Percentiles rank a stretch among this genome's conserved stretches.
Evolutionary conservation across 2,113 vertebrate species (phyloP).

Genomic region (Plecturocebus donacophilus): DNA sequence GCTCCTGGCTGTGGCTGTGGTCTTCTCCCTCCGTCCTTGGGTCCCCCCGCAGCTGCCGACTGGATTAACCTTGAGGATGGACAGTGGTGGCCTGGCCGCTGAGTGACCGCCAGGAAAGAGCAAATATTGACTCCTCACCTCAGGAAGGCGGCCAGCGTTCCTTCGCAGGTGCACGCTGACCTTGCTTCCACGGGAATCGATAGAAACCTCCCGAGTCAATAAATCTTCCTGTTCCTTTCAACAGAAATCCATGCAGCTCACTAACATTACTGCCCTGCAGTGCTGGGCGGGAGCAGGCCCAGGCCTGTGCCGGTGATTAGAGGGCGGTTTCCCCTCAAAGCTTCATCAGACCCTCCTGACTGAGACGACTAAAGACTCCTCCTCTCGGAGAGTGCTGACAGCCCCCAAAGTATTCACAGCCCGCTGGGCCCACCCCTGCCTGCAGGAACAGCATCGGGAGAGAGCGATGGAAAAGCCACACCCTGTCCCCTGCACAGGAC

Average conservation of each 20-base stretch:
- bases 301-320: rapidly evolving
- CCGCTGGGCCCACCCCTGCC: not conserved
- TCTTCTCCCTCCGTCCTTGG: not conserved
- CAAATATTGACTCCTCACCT: not conserved
- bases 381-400: not conserved
- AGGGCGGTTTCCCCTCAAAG: rapidly evolving
- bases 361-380: rapidly evolving
- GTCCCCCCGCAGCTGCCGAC: not conserved
- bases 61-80: slow-evolving; percentile 3
- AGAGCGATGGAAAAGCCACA: rapidly evolving
- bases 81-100: not conserved
- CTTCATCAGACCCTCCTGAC: rapidly evolving
- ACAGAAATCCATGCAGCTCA: not conserved
- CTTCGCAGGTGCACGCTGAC: rapidly evolving
- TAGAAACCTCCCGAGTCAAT: not conserved
- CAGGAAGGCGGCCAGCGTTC: rapidly evolving
- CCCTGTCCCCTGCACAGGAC: rapidly evolving
- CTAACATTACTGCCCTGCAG: rapidly evolving
- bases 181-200: rapidly evolving
- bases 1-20: not conserved
- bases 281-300: rapidly evolving
- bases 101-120: not conserved
- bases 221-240: not conserved
- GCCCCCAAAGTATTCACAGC: rapidly evolving
- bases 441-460: too few relatives aligned